Percentiles rank a stretch among this genome's conserved stretches.
Evolutionary conservation across 2,113 vertebrate genomes (phyloP).

Genomic region (Petrocephalus zakoni): DNA sequence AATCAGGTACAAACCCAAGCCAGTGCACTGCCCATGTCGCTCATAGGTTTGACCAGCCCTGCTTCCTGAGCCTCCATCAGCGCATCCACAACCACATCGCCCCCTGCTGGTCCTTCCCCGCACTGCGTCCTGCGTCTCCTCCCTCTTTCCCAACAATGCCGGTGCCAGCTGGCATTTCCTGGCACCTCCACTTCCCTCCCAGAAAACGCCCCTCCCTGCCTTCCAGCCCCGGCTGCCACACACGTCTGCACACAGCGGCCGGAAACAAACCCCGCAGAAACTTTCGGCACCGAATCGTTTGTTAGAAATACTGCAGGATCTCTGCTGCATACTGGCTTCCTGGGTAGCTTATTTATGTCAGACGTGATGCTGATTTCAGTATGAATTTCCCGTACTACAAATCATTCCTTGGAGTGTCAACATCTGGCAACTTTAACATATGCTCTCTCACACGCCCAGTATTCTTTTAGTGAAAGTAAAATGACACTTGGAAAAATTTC

Average conservation of each 20-base stretch:
- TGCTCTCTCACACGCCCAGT: neutral
- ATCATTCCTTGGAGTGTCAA: neutral
- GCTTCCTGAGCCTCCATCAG: neutral
- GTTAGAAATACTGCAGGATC: neutral
- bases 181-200: neutral
- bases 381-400: neutral
- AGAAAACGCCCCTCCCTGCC: neutral
- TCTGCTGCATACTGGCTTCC: neutral
- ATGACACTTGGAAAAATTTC: neutral
- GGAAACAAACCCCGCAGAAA: too few species aligned
- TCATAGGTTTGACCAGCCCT: neutral
- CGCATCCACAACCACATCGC: neutral
- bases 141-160: neutral
- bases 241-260: neutral
- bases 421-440: neutral
- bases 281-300: neutral
- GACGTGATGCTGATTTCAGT: neutral
- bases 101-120: neutral
- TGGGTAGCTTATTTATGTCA: neutral
- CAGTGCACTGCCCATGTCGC: neutral
- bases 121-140: neutral
- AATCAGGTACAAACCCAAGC: neutral
- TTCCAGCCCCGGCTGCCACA: neutral
- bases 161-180: neutral
- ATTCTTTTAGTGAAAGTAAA: neutral